These are phyloP conservation scores for Brachyrhaphis roseni DNA, from an alignment of 2,797 vertebrate species.

Conservation along the genomic window DNA sequence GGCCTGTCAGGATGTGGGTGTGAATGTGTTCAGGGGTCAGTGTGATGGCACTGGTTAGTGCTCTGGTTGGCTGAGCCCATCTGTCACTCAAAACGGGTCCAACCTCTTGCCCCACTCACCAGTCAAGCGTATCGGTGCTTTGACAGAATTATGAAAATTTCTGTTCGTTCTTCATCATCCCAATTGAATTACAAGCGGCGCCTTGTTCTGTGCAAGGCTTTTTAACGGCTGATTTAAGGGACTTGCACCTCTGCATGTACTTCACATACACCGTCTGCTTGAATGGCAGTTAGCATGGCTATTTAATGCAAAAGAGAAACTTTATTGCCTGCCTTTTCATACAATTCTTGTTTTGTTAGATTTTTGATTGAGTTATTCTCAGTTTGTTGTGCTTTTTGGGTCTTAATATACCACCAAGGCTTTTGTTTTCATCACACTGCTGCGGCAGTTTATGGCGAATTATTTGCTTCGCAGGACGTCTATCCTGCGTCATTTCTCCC, in stretches of 20 bases:
- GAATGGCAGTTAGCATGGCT: constrained; percentile 32
- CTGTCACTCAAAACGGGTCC: constrained; percentile 87
- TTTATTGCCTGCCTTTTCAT: constrained; percentile 57
- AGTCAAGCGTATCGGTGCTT: constrained; percentile 77
- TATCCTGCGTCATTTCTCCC: constrained; percentile 73
- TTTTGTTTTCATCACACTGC: constrained; percentile 75
- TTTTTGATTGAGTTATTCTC: constrained; percentile 72
- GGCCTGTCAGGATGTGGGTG: constrained; percentile 66
- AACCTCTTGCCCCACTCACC: constrained; percentile 81
- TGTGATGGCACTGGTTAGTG: constrained; percentile 77
- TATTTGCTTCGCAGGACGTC: constrained; percentile 77
- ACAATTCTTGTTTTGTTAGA: constrained; percentile 66
- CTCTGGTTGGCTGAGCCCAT: constrained; percentile 90
- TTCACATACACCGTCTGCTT: constrained; percentile 16
- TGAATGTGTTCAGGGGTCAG: constrained; percentile 38
- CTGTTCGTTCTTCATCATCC: constrained; percentile 85
- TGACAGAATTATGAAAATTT: constrained; percentile 87
- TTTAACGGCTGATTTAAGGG: constrained; percentile 70
- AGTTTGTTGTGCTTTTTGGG: constrained; percentile 58
- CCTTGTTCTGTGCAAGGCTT: constrained; percentile 62
- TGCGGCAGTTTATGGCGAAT: constrained; percentile 75
- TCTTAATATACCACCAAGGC: constrained; percentile 66
- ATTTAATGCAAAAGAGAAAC: constrained; percentile 56
- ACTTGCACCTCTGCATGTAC: constrained; percentile 19
- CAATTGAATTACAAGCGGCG: constrained; percentile 83